phyloP scores from a whole-genome alignment of 1,140 invertebrate species.

The Pararge aegeria region DNA sequence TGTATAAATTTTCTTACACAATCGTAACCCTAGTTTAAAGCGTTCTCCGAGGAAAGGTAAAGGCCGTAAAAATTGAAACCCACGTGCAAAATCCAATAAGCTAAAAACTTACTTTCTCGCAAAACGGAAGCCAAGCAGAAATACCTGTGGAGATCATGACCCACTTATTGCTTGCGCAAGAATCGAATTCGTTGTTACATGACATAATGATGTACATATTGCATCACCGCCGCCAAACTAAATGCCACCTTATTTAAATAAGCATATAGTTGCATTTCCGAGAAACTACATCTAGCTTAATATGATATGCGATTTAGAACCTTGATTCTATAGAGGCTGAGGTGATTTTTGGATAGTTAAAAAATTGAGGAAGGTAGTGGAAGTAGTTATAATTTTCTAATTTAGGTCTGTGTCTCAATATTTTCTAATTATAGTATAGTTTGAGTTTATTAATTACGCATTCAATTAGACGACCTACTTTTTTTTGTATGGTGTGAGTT shows the following conservation, averaged over 20 bases:
- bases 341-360: background rate
- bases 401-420: constrained; percentile 4
- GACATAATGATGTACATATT: constrained; percentile 25
- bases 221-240: constrained; percentile 14
- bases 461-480: background rate
- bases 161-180: constrained; percentile 22
- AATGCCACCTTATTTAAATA: constrained; percentile 5
- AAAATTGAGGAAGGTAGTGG: background rate
- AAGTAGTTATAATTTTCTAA: constrained; percentile 7
- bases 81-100: constrained; percentile 1
- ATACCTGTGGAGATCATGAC: constrained; percentile 29
- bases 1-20: too few relatives aligned
- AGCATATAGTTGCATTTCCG: background rate
- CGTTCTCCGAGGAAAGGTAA: too few relatives aligned
- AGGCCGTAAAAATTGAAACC: background rate
- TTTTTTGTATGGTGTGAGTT: background rate
- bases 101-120: constrained; percentile 22
- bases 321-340: background rate
- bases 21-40: too few relatives aligned
- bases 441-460: background rate
- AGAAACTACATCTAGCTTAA: background rate
- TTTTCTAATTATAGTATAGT: background rate
- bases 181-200: constrained; percentile 21
- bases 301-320: background rate
- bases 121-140: constrained; percentile 26